phyloP scores from a whole-genome alignment of 2,888 invertebrate genomes.

The Erynnis tages region DNA sequence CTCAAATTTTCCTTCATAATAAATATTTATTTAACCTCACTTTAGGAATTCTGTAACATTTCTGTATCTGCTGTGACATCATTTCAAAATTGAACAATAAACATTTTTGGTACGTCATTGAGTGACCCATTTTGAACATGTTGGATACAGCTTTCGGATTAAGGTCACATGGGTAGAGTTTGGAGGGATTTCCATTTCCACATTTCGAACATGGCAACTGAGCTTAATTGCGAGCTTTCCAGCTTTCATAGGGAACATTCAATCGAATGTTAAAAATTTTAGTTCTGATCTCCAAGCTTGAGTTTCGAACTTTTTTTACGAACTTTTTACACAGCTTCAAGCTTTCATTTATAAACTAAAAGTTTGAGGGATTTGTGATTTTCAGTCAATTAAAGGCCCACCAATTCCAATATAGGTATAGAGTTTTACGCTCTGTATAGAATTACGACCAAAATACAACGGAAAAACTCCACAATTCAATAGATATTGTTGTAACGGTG shows the following conservation, averaged over 20 bases:
- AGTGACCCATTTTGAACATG: constrained; percentile 35
- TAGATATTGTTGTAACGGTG: too few species aligned
- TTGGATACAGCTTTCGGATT: constrained; percentile 42
- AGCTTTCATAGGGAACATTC: constrained; percentile 41
- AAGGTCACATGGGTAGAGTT: constrained; percentile 40
- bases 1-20: too few species aligned
- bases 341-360: constrained; percentile 27
- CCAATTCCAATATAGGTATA: too few species aligned
- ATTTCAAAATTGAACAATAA: too few species aligned
- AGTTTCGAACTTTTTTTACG: constrained; percentile 3
- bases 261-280: constrained; percentile 38
- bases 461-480: too few species aligned
- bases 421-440: too few species aligned
- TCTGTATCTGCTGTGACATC: too few species aligned
- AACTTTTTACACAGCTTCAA: constrained; percentile 1
- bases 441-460: too few species aligned
- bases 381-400: background rate
- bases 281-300: constrained; percentile 18
- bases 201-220: constrained; percentile 30
- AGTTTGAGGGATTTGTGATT: constrained; percentile 13
- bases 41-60: too few species aligned
- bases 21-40: too few species aligned
- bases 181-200: constrained; percentile 35
- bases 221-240: constrained; percentile 48
- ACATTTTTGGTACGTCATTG: background rate